Evolutionary conservation across 2,888 invertebrate genomes (phyloP), one percentile per base, ranked within the genome.

Genomic region (Fabriciana adippe): DNA sequence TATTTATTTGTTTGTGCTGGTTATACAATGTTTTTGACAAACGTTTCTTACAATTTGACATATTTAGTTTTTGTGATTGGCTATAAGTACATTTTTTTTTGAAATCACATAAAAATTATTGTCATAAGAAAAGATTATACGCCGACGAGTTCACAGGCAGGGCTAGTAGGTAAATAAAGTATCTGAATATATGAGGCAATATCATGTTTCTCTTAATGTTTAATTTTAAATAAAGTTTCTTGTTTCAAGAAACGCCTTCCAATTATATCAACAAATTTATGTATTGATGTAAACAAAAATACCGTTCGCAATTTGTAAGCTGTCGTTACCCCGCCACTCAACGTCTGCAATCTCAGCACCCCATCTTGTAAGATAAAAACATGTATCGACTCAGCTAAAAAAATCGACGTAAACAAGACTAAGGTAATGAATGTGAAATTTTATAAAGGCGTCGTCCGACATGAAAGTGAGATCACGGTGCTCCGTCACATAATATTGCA

Each of bases 301-400:
- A 70, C 66, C 70, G 67, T 66, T 67, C 73, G 77, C 77, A 76
- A 75, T 79, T 79, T 81, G 81, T 84, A 80, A 85, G 85, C 85
- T 81, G 78, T 79, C 88, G 79, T 77, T 89, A 85, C 80, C 75
- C 54, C 35, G 68, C 68, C 75, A 81, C 82, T 85, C 81, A 79
- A 75, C 75, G 75, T 78, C 77, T 81, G 84, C 87, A 91, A 90
- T 90, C 90, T 89, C 84, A 74, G 79, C 83, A 81, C 84, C 84
- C 86, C 85, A 88, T 89, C 86, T 85, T 77, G 76, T 77, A 76
- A 78, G 81, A 87, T 85, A 82, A 81, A 77, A 77, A 77, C 82
- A 81, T 81, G 83, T 85, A 82, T 82, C 79, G 82, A 79, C 77
- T 82, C 81, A 76, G 83, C 80, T 82, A 85, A 84, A 86, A 85